These are phyloP conservation scores for Hylaeus volcanicus DNA, from an alignment of 1,140 invertebrate species.

Conservation along the genomic window DNA sequence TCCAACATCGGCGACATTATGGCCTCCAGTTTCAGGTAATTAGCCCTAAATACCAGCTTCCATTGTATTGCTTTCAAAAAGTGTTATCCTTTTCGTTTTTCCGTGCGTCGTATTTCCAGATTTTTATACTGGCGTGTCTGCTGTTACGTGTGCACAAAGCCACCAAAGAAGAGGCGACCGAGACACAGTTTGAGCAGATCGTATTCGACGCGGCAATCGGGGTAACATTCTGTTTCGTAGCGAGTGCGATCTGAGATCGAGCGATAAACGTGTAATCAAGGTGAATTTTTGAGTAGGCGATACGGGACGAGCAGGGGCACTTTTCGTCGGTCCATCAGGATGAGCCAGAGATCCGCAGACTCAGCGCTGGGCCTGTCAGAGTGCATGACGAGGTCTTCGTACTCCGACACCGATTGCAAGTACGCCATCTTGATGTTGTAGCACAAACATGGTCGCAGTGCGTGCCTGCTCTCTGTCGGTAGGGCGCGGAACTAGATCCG, in stretches of 20 bases:
- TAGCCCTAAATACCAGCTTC: neutral
- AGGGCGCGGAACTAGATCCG: no score
- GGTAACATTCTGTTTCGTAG: conserved; percentile 61
- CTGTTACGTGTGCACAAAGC: conserved; percentile 92
- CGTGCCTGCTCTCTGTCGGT: no score
- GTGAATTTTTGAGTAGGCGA: conserved; percentile 65
- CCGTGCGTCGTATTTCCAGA: conserved; percentile 74
- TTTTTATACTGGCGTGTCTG: conserved; percentile 95
- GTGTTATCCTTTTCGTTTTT: neutral
- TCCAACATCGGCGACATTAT: conserved; percentile 98
- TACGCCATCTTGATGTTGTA: conserved; percentile 14
- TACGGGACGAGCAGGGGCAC: conserved; percentile 75
- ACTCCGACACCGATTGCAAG: conserved; percentile 84
- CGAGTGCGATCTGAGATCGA: neutral
- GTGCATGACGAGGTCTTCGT: conserved; percentile 81
- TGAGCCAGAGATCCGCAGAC: conserved; percentile 86
- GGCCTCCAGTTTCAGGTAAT: conserved; percentile 93
- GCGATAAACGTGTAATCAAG: neutral
- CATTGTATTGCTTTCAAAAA: neutral
- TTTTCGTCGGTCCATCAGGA: conserved; percentile 84
- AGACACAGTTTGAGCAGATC: conserved; percentile 69
- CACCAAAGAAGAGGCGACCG: conserved; percentile 84
- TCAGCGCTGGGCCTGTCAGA: conserved; percentile 81
- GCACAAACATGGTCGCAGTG: no score
- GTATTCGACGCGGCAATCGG: conserved; percentile 72